Evolutionary conservation across 2,888 invertebrate genomes (phyloP).

Genomic region (Oscheius onirici): DNA sequence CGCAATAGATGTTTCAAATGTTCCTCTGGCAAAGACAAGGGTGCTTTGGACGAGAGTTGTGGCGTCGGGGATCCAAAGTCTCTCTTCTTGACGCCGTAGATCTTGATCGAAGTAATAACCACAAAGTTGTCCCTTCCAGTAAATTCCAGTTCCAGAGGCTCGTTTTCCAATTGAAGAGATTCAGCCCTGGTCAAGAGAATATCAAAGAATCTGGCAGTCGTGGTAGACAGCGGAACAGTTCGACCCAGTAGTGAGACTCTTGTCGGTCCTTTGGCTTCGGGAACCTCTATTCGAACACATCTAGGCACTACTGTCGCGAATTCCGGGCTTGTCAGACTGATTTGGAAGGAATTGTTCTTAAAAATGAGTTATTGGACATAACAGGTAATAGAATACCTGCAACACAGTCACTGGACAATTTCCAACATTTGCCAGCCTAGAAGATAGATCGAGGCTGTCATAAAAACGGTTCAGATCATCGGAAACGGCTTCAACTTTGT

Average conservation of each 20-base stretch:
- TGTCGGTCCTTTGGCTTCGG: constrained; percentile 30
- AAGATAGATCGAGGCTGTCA: constrained; percentile 39
- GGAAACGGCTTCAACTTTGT: constrained; percentile 37
- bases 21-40: constrained; percentile 27
- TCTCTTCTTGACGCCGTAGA: constrained; percentile 24
- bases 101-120: constrained; percentile 6
- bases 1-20: constrained; percentile 9
- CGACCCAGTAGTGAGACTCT: constrained; percentile 7
- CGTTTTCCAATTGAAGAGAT: constrained; percentile 12
- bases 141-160: not conserved
- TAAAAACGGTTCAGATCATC: constrained; percentile 42
- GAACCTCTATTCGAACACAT: constrained; percentile 46
- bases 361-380: not conserved
- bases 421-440: constrained; percentile 32
- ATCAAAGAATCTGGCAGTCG: constrained; percentile 36
- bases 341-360: constrained; percentile 32
- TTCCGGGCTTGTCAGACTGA: constrained; percentile 36
- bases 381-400: constrained; percentile 5
- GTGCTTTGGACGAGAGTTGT: not conserved
- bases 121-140: constrained; percentile 2
- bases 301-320: constrained; percentile 27
- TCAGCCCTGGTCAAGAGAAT: constrained; percentile 31
- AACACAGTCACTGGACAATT: constrained; percentile 16
- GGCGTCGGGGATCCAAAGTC: constrained; percentile 30
- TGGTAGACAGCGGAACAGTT: constrained; percentile 8